Evolutionary conservation across 64 coral and sea anemone species (phyloP), one percentile per base, ranked within the genome.

Genomic region (Pachyseris speciosa): DNA sequence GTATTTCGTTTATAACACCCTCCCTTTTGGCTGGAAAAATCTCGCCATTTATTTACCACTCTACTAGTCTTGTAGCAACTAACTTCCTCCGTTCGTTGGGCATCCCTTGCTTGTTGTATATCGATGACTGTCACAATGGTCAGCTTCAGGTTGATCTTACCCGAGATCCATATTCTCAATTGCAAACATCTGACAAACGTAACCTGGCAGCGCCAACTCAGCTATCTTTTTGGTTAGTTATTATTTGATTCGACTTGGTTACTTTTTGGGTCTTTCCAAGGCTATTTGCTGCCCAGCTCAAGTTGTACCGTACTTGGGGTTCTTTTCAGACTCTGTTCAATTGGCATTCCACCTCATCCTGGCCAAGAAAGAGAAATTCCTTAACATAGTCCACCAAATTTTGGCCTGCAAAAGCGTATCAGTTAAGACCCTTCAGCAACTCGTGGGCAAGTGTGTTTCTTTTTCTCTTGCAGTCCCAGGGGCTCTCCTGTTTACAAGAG

Each of bases 381-480:
- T 63, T 63, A 63, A n/a, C 24, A 26, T 63, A 27, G 58, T 24
- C 22, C 22, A 27, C 5, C 58, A 63, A 27, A 63, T 26, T 63
- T 63, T 63, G 58, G 58, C 22, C 22, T 63, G 58, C 24, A 26
- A n/a, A 63, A 63, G 22, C 24, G 24, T 63, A 27, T 63, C 58
- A 63, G 20, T 63, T 27, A 63, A n/a, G 58, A 63, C 58, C 13
- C 91, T 64, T n/a, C 91, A 86, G 37, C 84, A 57, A n/a, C 37
- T 92, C 22, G 65, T 55, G 24, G 91, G 73, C 11, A 94, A 94
- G 80, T 93, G 83, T 71, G 73, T 53, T 17, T 93, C 83, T 9
- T 93, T 84, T 5, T 53, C 50, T 53, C 50, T 53, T 11, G 11
- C 50, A 17, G 50, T 53, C 50, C 8, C 50, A 17, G 50, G 50